A percentile compares a stretch with the other conserved stretches of the same genome.
Conservation (phyloP, 1,140 invertebrate genomes). For the Maconellicoccus hirsutus region DNA sequence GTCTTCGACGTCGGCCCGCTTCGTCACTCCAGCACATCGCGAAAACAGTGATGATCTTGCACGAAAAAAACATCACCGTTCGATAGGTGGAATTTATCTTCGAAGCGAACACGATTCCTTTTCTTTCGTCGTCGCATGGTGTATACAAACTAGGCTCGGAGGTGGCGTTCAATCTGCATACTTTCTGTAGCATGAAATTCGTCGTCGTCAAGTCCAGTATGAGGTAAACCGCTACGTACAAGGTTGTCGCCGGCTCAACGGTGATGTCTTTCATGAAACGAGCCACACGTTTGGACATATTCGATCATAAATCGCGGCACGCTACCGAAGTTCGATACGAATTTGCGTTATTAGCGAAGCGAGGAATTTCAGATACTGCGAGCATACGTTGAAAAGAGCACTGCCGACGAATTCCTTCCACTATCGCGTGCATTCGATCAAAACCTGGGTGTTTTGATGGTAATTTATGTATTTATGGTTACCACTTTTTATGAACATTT, state of each 20-base stretch:
- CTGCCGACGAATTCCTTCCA: too few relatives aligned
- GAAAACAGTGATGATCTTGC: slow-evolving; percentile 30
- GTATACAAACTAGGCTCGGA: neutral
- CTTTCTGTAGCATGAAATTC: neutral
- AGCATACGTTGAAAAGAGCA: too few relatives aligned
- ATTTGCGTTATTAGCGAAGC: too few relatives aligned
- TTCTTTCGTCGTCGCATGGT: neutral
- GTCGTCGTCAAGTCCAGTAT: neutral
- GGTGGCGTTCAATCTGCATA: neutral
- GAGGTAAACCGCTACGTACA: neutral
- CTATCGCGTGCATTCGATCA: too few relatives aligned
- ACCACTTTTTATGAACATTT: too few relatives aligned
- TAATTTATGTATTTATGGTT: too few relatives aligned
- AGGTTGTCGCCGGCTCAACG: neutral
- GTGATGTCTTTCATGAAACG: too few relatives aligned
- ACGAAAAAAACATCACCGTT: slow-evolving; percentile 20
- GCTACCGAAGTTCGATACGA: too few relatives aligned
- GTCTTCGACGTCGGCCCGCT: slow-evolving; percentile 34
- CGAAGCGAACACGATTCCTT: neutral
- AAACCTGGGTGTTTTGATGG: too few relatives aligned
- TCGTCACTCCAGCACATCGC: slow-evolving; percentile 31
- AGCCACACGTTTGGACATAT: too few relatives aligned
- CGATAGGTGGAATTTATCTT: neutral
- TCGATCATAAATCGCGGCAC: too few relatives aligned
- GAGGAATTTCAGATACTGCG: too few relatives aligned